Evolutionary conservation across 1,140 invertebrate species (phyloP).

Genomic region (Belonocnema kinseyi): DNA sequence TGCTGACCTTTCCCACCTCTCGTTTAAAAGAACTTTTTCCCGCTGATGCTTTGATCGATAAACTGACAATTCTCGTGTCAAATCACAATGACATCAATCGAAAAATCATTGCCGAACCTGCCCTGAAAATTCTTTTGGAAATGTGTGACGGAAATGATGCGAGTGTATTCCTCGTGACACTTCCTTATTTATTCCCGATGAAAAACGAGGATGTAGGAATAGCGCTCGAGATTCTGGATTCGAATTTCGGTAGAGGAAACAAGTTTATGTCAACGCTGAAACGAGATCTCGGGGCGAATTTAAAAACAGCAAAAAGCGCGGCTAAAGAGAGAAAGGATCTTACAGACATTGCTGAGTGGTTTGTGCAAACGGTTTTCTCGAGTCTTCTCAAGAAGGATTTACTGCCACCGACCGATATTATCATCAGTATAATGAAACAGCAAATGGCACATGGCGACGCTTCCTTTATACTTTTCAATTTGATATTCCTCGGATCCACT

Average conservation of each 20-base stretch:
- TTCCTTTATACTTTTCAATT: constrained; percentile 67
- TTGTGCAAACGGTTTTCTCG: constrained; percentile 66
- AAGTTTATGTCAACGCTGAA: constrained; percentile 65
- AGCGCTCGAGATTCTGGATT: constrained; percentile 74
- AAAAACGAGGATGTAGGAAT: constrained; percentile 71
- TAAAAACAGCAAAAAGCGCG: constrained; percentile 24
- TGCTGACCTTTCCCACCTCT: constrained; percentile 61
- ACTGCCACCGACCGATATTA: constrained; percentile 59
- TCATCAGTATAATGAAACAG: constrained; percentile 63
- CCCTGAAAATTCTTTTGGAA: constrained; percentile 65
- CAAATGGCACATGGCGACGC: constrained; percentile 60
- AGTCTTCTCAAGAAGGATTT: constrained; percentile 65
- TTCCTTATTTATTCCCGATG: constrained; percentile 79
- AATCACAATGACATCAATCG: constrained; percentile 59
- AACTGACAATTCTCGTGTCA: constrained; percentile 63
- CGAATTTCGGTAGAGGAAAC: constrained; percentile 73
- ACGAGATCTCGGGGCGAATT: constrained; percentile 64
- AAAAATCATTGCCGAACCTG: constrained; percentile 60
- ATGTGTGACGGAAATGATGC: constrained; percentile 64
- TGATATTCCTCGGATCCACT: constrained; percentile 69
- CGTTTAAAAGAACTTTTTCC: constrained; percentile 59
- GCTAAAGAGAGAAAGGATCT: neutral
- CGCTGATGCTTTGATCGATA: constrained; percentile 58
- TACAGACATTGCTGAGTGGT: constrained; percentile 48
- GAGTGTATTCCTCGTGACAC: constrained; percentile 71